Evolutionary conservation across 2,113 vertebrate species (phyloP).

Genomic region (Aramus guarauna): DNA sequence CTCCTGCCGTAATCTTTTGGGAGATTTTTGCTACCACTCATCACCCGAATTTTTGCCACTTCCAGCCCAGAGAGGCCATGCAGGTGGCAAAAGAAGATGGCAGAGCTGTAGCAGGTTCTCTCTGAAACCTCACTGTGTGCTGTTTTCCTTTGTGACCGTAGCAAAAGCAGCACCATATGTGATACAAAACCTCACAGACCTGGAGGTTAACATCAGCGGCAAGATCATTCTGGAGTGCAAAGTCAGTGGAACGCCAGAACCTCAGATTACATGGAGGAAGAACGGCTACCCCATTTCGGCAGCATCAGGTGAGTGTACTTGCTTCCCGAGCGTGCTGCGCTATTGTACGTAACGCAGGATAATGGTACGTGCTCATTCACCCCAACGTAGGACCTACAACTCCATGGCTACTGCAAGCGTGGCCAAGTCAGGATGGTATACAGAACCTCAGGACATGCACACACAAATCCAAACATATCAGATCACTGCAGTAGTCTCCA

Average conservation of each 20-base stretch:
- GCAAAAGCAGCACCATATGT: slow-evolving; percentile 76
- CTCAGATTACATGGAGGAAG: slow-evolving; percentile 82
- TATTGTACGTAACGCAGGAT: fast-evolving
- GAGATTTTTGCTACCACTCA: not conserved
- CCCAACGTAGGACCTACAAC: fast-evolving
- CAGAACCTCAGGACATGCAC: fast-evolving
- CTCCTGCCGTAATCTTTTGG: not conserved
- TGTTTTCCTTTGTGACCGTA: slow-evolving; percentile 21
- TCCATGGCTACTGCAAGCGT: not conserved
- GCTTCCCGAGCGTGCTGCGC: fast-evolving
- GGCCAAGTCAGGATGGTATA: not conserved
- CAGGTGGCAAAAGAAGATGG: not conserved
- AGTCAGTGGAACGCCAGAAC: slow-evolving; percentile 78
- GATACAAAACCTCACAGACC: slow-evolving; percentile 82
- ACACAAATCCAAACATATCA: not conserved
- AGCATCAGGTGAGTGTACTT: slow-evolving; percentile 76
- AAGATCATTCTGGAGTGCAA: slow-evolving; percentile 81
- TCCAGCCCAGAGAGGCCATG: not conserved
- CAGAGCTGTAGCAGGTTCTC: not conserved
- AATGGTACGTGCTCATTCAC: fast-evolving
- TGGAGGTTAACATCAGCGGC: slow-evolving; percentile 87
- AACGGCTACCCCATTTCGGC: slow-evolving; percentile 74
- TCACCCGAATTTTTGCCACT: not conserved
- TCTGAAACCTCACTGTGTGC: not conserved
- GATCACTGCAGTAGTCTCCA: not conserved